Evolutionary conservation across 23 tunicate genomes (phyloP).

Genomic region (Diplosoma virens): DNA sequence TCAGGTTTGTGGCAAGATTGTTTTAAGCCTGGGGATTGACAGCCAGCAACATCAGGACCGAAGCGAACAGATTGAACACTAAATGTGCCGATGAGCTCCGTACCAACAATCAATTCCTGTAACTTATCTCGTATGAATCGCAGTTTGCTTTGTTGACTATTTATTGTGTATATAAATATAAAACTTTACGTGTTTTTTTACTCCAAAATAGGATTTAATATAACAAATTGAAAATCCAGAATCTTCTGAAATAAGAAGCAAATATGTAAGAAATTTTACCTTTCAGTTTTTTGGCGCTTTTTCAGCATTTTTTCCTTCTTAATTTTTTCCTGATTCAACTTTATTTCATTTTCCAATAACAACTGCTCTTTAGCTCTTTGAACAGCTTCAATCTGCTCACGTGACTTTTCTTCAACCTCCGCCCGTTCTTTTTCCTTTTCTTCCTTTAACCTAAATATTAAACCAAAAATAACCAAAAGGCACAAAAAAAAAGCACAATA

Average conservation of each 20-base stretch:
- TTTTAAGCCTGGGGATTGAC: too few relatives aligned
- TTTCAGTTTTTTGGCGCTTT: slow-evolving; percentile 18
- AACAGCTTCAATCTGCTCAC: slow-evolving; percentile 61
- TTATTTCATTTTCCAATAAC: slow-evolving; percentile 1
- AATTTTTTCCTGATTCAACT: background rate
- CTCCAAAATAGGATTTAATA: too few relatives aligned
- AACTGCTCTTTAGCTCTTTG: slow-evolving; percentile 32
- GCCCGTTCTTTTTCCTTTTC: slow-evolving; percentile 56
- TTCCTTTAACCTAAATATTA: slow-evolving; percentile 55
- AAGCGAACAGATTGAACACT: too few relatives aligned
- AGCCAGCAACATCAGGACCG: too few relatives aligned
- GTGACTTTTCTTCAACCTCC: slow-evolving; percentile 56
- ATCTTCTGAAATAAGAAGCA: background rate
- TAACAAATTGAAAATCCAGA: too few relatives aligned
- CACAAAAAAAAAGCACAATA: too few relatives aligned
- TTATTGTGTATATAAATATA: background rate
- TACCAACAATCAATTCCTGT: too few relatives aligned
- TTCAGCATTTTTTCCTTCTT: background rate
- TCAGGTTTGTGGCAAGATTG: too few relatives aligned
- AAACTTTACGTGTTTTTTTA: background rate
- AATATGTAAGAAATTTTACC: background rate
- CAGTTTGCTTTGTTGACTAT: too few relatives aligned
- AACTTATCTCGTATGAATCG: too few relatives aligned
- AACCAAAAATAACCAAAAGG: too few relatives aligned
- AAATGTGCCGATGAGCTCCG: too few relatives aligned